Evolutionary conservation across 2,888 invertebrate species (phyloP).

Genomic region (Tenthredo distinguenda): DNA sequence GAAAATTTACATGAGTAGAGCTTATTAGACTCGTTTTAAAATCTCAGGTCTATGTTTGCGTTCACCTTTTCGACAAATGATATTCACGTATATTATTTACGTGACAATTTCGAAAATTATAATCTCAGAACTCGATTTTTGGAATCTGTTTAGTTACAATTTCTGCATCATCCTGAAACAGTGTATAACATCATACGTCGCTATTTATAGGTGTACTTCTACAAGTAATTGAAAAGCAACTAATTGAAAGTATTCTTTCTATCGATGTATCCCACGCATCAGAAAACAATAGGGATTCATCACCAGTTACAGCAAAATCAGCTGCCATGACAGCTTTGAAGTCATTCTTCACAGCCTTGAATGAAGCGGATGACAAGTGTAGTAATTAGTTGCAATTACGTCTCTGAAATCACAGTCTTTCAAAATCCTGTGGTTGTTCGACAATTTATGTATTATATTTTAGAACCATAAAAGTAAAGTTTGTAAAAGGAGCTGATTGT

Average conservation of each 20-base stretch:
- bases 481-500: background rate
- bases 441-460: background rate
- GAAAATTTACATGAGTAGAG: background rate
- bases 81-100: background rate
- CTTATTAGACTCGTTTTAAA: background rate
- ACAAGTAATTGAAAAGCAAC: constrained; percentile 88
- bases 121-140: background rate
- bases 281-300: constrained; percentile 85
- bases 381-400: too few species aligned
- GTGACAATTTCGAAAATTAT: background rate
- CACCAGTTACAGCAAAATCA: constrained; percentile 89
- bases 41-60: background rate
- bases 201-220: constrained; percentile 86
- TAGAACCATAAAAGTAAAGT: background rate
- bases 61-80: background rate
- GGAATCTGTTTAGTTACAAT: background rate
- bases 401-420: background rate
- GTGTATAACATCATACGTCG: constrained; percentile 30
- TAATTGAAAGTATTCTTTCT: constrained; percentile 89
- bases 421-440: background rate
- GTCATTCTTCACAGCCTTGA: constrained; percentile 84
- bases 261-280: constrained; percentile 90
- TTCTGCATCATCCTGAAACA: background rate
- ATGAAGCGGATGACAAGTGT: too few species aligned
- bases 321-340: constrained; percentile 87